These are phyloP conservation scores for Dermolepida albohirtum DNA, from an alignment of 2,888 invertebrate species.

Conservation along the genomic window DNA sequence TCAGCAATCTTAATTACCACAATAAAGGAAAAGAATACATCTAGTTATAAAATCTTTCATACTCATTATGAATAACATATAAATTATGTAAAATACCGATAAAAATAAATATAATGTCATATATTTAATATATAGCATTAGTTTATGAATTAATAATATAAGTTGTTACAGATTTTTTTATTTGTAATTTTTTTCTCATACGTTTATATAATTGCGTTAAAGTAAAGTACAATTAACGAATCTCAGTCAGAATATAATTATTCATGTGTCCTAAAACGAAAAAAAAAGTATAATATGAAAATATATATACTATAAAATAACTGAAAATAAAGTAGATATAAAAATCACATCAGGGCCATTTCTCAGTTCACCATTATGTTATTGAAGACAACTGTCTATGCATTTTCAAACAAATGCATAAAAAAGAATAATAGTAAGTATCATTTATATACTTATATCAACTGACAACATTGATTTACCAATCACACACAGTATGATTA, in stretches of 20 bases:
- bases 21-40: neutral
- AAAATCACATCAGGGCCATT: conserved; percentile 30
- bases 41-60: conserved; percentile 15
- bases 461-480: conserved; percentile 67
- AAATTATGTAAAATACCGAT: neutral
- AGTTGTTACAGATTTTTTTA: conserved; percentile 26
- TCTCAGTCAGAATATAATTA: conserved; percentile 11
- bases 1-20: conserved; percentile 21
- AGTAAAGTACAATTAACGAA: conserved; percentile 26
- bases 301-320: conserved; percentile 26
- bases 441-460: conserved; percentile 56
- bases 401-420: conserved; percentile 67
- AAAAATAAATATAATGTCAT: conserved; percentile 26
- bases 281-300: conserved; percentile 24
- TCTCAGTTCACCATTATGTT: conserved; percentile 25
- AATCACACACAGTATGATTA: conserved; percentile 68
- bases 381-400: conserved; percentile 49
- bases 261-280: neutral
- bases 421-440: conserved; percentile 48
- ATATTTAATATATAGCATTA: conserved; percentile 33
- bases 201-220: conserved; percentile 5
- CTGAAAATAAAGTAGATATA: conserved; percentile 16
- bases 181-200: neutral
- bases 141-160: conserved; percentile 27
- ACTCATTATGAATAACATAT: conserved; percentile 21